Percentiles rank a stretch among this genome's conserved stretches.
These are phyloP conservation scores for Phytoseiulus persimilis DNA, from an alignment of 2,888 invertebrate species.

Conservation along the genomic window DNA sequence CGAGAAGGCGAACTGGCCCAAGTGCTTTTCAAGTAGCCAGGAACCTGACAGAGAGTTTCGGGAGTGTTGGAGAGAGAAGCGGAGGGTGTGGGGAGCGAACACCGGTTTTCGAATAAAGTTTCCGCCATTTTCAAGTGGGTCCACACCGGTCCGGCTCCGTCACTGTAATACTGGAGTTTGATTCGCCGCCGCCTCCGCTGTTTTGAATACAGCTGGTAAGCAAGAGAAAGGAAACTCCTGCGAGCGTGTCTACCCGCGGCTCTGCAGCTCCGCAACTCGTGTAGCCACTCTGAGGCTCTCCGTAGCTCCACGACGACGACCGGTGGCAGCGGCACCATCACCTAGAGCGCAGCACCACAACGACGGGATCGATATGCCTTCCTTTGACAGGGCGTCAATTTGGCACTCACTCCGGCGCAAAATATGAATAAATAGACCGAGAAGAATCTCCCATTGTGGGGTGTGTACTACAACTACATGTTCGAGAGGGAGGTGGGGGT, in stretches of 20 bases:
- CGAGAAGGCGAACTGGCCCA: not conserved
- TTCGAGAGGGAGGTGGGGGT: not conserved
- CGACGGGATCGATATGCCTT: conserved; percentile 32
- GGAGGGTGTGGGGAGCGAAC: not conserved
- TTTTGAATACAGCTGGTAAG: not conserved
- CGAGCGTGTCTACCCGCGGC: not conserved
- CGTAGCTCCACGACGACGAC: not conserved
- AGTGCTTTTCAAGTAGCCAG: not conserved
- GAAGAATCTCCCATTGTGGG: not conserved
- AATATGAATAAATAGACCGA: conserved; percentile 38
- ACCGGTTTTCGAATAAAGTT: not conserved
- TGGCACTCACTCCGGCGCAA: conserved; percentile 15
- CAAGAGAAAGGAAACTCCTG: not conserved
- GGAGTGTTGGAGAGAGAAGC: not conserved
- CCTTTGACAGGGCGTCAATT: conserved; percentile 39
- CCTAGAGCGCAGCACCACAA: not conserved
- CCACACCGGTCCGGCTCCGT: not conserved
- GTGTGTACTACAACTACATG: not conserved
- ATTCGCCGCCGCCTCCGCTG: not conserved
- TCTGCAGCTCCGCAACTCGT: not conserved
- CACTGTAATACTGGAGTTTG: not conserved
- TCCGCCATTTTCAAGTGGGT: not conserved
- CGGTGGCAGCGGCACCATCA: not conserved
- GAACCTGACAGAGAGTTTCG: not conserved
- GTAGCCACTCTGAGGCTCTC: not conserved